Evolutionary conservation across 2,888 invertebrate genomes (phyloP).

Genomic region (Drosophila neotestacea): DNA sequence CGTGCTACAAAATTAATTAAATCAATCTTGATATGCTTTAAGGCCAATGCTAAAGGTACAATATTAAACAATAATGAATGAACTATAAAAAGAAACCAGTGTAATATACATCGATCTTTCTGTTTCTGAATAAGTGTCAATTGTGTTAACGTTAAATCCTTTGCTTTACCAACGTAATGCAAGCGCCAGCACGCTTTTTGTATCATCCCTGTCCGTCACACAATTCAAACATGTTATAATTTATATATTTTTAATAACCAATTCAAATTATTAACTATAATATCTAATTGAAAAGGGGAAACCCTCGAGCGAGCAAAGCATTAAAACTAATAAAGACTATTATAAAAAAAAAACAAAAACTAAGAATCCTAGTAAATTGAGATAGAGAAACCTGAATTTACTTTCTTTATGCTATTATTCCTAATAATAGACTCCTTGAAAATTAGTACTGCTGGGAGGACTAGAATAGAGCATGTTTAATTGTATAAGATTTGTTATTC

Average conservation of each 20-base stretch:
- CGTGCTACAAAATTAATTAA: slow-evolving; percentile 16
- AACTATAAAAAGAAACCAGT: slow-evolving; percentile 28
- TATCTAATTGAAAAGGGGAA: slow-evolving; percentile 32
- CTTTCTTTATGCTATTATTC: too few species aligned
- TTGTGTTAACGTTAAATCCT: slow-evolving; percentile 29
- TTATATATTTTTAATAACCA: slow-evolving; percentile 42
- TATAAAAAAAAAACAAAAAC: slow-evolving; percentile 23
- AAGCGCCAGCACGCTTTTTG: slow-evolving; percentile 56
- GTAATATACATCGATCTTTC: slow-evolving; percentile 56
- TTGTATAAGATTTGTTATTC: too few species aligned
- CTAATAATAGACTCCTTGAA: too few species aligned
- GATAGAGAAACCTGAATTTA: too few species aligned
- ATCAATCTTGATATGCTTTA: slow-evolving; percentile 41
- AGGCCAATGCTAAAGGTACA: slow-evolving; percentile 55
- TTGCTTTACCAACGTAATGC: slow-evolving; percentile 33
- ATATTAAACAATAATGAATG: slow-evolving; percentile 23
- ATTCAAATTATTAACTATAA: slow-evolving; percentile 43
- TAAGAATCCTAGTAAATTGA: slow-evolving; percentile 19
- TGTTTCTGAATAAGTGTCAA: slow-evolving; percentile 37
- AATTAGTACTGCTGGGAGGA: too few species aligned
- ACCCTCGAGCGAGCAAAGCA: slow-evolving; percentile 41
- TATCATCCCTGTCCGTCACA: slow-evolving; percentile 28
- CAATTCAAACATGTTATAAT: slow-evolving; percentile 33
- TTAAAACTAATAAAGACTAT: slow-evolving; percentile 55
- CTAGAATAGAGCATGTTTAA: too few species aligned